phyloP scores from a whole-genome alignment of 2,797 vertebrate species.

The Agapornis canus region DNA sequence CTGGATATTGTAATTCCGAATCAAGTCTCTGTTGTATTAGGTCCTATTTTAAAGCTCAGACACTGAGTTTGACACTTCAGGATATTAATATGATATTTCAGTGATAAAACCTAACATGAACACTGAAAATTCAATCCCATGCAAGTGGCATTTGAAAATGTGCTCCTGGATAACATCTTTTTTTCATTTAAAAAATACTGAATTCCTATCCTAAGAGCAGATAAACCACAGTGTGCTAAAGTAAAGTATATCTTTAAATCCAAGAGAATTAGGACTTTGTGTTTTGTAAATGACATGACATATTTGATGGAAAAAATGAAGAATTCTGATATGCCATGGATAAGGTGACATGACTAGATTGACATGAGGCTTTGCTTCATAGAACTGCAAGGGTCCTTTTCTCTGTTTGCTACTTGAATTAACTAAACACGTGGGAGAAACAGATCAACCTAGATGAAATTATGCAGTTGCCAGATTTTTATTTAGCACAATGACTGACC shows the following conservation, averaged over 20 bases:
- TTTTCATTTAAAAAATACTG: neutral
- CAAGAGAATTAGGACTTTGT: neutral
- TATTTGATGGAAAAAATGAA: neutral
- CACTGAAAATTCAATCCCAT: neutral
- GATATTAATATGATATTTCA: neutral
- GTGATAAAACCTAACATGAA: neutral
- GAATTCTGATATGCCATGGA: neutral
- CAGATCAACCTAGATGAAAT: neutral
- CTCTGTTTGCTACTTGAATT: neutral
- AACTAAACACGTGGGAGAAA: neutral
- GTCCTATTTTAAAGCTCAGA: neutral
- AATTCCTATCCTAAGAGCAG: neutral
- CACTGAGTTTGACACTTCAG: neutral
- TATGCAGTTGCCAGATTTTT: neutral
- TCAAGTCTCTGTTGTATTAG: neutral
- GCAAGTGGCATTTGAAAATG: neutral
- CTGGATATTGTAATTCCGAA: neutral
- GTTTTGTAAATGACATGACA: neutral
- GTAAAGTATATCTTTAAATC: neutral
- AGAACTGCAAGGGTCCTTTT: neutral
- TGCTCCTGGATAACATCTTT: neutral
- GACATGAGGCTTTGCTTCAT: neutral
- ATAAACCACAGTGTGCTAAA: neutral
- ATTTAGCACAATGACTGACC: neutral
- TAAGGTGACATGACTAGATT: accelerated